Conservation (phyloP, 2,113 vertebrate species). For the Cyprinodon variegatus region DNA sequence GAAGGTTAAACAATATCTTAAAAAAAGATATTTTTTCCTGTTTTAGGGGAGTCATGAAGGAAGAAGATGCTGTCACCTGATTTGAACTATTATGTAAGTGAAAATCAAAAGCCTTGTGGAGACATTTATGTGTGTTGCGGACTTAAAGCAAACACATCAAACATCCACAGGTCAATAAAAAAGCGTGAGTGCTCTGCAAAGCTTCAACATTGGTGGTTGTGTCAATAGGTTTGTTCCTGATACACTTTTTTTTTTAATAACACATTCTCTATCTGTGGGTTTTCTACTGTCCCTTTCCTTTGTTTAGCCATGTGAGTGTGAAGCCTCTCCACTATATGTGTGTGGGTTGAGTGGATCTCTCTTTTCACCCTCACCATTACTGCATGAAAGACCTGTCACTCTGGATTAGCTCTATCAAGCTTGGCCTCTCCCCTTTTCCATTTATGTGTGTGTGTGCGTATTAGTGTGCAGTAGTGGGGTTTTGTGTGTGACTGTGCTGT, state of each 20-base stretch:
- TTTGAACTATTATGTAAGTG: background rate
- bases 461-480: too few species aligned
- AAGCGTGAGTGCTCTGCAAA: constrained; percentile 23
- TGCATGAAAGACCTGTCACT: constrained; percentile 84
- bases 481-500: too few species aligned
- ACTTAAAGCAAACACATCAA: constrained; percentile 39
- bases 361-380: constrained; percentile 82
- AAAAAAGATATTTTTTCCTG: background rate
- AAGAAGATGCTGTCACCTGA: background rate
- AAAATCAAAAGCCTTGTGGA: background rate
- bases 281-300: constrained; percentile 9
- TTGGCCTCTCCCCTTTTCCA: constrained; percentile 57
- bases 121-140: background rate
- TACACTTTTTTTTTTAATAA: constrained; percentile 41
- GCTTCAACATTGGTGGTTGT: constrained; percentile 15
- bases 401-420: constrained; percentile 75
- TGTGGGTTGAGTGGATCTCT: constrained; percentile 76
- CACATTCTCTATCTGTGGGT: background rate
- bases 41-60: background rate
- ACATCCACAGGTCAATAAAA: constrained; percentile 54
- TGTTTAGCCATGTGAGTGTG: constrained; percentile 7
- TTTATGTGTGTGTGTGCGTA: constrained; percentile 10
- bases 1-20: background rate
- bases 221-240: constrained; percentile 41
- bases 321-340: constrained; percentile 13